These are phyloP conservation scores for Rapana venosa DNA, from an alignment of 2,888 invertebrate species.

Conservation along the genomic window DNA sequence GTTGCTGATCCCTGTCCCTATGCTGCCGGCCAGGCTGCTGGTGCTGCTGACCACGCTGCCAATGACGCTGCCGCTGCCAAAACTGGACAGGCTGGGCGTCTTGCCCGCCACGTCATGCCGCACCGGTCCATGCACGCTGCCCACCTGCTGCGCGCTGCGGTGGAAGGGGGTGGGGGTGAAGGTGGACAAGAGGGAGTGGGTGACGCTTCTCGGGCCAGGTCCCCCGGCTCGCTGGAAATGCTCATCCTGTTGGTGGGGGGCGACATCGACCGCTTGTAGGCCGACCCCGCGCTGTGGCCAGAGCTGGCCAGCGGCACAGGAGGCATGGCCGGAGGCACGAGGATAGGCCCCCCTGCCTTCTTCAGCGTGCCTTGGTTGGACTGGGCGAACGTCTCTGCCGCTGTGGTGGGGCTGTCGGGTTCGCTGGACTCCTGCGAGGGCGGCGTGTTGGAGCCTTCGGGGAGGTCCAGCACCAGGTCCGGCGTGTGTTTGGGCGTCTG, in stretches of 20 bases:
- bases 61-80: constrained; percentile 32
- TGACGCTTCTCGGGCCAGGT: constrained; percentile 33
- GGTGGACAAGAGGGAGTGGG: constrained; percentile 46
- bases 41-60: constrained; percentile 31
- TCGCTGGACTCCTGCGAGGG: constrained; percentile 69
- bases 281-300: background rate
- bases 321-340: constrained; percentile 53
- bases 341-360: constrained; percentile 79
- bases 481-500: constrained; percentile 74
- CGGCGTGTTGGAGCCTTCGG: constrained; percentile 67
- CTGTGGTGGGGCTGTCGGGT: constrained; percentile 79
- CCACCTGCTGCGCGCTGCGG: constrained; percentile 44
- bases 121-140: constrained; percentile 36
- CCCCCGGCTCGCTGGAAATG: constrained; percentile 50
- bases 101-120: background rate
- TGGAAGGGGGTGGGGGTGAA: constrained; percentile 49
- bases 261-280: constrained; percentile 30
- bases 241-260: constrained; percentile 46
- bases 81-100: constrained; percentile 30
- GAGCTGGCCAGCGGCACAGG: background rate
- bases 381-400: constrained; percentile 88
- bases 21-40: constrained; percentile 24
- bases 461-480: constrained; percentile 77
- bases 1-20: background rate
- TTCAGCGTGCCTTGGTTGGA: constrained; percentile 89